Base-by-base conservation (phyloP, 64 coral and sea anemone genomes). In the Actinia tenebrosa region DNA sequence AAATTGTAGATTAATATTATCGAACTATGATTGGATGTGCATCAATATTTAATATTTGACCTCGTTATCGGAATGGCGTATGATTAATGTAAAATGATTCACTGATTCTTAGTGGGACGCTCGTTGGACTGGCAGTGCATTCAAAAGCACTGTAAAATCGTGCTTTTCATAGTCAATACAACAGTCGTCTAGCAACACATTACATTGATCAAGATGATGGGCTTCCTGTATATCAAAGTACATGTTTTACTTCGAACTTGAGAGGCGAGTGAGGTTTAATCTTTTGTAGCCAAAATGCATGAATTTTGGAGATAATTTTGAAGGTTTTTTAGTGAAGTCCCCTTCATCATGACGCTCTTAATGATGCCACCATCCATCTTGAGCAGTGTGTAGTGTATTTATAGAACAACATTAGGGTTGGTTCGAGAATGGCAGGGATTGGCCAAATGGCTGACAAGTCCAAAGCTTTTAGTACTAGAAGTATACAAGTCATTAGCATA, bases 371-470 rank as follows among this genome's bases (percentile, higher is more conserved):
- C 20, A 75, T 43, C 9, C 11, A 42, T 69, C 18, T 0, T 26
- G 5, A 9, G 5, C 7, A 27, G 27, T 75, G n/a, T 75, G 26
- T 10, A 75, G 26, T 15, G 69, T 75, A 27, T 75, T 75, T 75
- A 75, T 75, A 75, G n/a, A 75, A 26, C 7, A 8, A 42, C 9
- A 75, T 25, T 2, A 75, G n/a, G 69, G 10, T 27, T 30, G 6
- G n/a, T 37, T 37, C 30, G 30, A 30, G n/a, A 37, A 66, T 3
- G 69, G 23, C 69, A 30, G 25, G 26, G 10, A 75, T 75, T 75
- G 69, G 69, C 23, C 25, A 42, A 75, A 75, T 75, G 69, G 69
- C n/a, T 75, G 69, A 75, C 69, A 75, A 75, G 25, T 75, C 69
- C 69, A 30, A 30, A 25, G 69, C 69, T 75, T 75, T 75, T 75